Evolutionary conservation across 2,113 vertebrate species (phyloP), one percentile per base, ranked within the genome.

Genomic region (Abramis brama): DNA sequence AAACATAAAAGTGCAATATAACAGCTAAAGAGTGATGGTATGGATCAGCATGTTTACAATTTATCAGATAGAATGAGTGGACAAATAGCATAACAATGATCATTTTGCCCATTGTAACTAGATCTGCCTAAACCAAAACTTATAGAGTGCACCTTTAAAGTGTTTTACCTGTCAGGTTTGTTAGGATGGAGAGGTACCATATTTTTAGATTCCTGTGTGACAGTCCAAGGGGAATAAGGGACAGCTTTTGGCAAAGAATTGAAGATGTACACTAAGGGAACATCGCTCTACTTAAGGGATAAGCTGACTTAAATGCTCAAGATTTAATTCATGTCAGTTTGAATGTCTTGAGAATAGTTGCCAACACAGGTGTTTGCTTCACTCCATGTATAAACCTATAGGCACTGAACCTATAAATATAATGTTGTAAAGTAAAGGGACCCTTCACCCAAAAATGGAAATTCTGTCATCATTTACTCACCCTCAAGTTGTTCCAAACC

Each of bases 231-330:
- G 75, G 57, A 83, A 75, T 39, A 64, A 82, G 74, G 55, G 33
- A 83, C 66, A 59, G 33, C 25, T 27, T 55, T 84, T 86, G 73
- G 77, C 52, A 30, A 83, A 76, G 70, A 62, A 43, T 64, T 45
- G 82, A 57, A 73, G 66, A 83, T 83, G 30, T 59, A 74, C 45
- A 73, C 30, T 1, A 27, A 66, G n/a, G 43, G 55, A 70, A 64
- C 64, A 52, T 66, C 9, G 12, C 74, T 43, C n/a, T 62, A 66
- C 77, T 84, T 77, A 86, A 70, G 77, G 81, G 82, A 77, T 70
- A 86, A 39, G 79, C 64, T 78, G 66, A 80, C 66, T 80, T 86
- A 73, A 79, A 86, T 79, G 55, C 79, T 77, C 79, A 82, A 74
- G 82, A 78, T 74, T 88, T 62, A 64, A 23, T 30, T 21, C 59